Evolutionary conservation across 1,140 invertebrate genomes (phyloP), one percentile per base, ranked within the genome.

Genomic region (Trachymyrmex cornetzi): DNA sequence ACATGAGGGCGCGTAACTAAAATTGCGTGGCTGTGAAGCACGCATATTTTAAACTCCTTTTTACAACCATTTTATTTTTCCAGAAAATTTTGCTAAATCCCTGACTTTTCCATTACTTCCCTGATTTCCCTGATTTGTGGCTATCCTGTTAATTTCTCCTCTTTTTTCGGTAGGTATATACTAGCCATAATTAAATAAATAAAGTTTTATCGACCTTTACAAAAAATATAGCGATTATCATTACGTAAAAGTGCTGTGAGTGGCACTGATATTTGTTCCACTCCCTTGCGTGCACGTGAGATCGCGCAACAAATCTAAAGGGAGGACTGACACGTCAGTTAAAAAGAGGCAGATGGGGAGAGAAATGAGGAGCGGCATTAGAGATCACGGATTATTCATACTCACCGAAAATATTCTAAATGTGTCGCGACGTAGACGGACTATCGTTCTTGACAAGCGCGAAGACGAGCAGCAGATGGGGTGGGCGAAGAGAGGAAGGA

Each of bases 331-430:
- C 30, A 77, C 50, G 48, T 50, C n/a, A 30, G n/a, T n/a, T 50
- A 89, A 87, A 24, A 66, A 61, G 77, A 79, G 24, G 80, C 86
- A 87, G 86, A 71, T 72, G 66, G 64, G 44, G 64, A 66, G 80
- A 66, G 57, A 71, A 34, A 61, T 81, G 81, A 85, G 88, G 75
- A 86, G 86, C 88, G 90, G 88, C 93, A 92, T 93, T 93, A 91
- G 82, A 90, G 84, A 89, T 89, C 87, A 84, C 57, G 92, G 92
- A 94, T 94, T 94, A 94, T 93, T 93, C 92, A 91, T 92, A 92
- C 50, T 74, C 67, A 44, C 34, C 22, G 44, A 77, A 90, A 89
- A 84, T 82, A 80, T 88, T 87, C 89, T 34, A 53, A 91, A 91
- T 86, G 77, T 82, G 66, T 88, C 84, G 75, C 63, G 72, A 84